These are phyloP conservation scores for Eudyptes chrysolophus DNA, from an alignment of 2,113 vertebrate species.

Conservation along the genomic window DNA sequence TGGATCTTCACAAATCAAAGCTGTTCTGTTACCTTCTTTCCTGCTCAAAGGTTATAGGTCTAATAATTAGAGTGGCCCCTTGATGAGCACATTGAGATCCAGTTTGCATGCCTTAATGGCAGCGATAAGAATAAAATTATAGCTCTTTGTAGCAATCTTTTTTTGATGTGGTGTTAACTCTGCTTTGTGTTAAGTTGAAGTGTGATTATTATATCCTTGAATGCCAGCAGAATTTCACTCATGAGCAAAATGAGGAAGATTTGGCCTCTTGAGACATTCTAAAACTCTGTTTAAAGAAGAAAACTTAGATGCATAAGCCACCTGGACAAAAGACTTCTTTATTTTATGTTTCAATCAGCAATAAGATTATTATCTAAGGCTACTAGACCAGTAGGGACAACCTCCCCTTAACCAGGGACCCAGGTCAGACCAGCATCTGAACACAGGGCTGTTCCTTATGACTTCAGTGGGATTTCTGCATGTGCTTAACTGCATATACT, in stretches of 20 bases:
- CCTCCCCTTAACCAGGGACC: not conserved
- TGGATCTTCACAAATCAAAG: conserved; percentile 5
- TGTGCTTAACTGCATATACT: not conserved
- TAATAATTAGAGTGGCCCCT: not conserved
- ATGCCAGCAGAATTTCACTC: not conserved
- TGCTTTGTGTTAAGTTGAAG: not conserved
- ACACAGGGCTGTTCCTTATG: not conserved
- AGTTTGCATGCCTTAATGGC: not conserved
- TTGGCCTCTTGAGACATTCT: not conserved
- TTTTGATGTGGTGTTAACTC: not conserved
- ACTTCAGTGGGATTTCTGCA: not conserved
- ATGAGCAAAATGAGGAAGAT: not conserved
- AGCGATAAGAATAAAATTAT: not conserved
- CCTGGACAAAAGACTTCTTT: not conserved
- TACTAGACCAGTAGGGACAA: not conserved
- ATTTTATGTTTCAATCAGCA: not conserved
- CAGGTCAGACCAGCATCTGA: not conserved
- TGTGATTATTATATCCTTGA: not conserved
- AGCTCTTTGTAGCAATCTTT: not conserved
- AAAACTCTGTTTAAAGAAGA: not conserved
- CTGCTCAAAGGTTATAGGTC: conserved; percentile 19
- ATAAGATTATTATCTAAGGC: not conserved
- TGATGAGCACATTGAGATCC: not conserved
- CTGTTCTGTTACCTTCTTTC: not conserved
- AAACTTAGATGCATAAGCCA: not conserved